Percentiles rank a stretch among this genome's conserved stretches.
phyloP scores from a whole-genome alignment of 2,888 invertebrate genomes.

The Parapristionchus giblindavisi region DNA sequence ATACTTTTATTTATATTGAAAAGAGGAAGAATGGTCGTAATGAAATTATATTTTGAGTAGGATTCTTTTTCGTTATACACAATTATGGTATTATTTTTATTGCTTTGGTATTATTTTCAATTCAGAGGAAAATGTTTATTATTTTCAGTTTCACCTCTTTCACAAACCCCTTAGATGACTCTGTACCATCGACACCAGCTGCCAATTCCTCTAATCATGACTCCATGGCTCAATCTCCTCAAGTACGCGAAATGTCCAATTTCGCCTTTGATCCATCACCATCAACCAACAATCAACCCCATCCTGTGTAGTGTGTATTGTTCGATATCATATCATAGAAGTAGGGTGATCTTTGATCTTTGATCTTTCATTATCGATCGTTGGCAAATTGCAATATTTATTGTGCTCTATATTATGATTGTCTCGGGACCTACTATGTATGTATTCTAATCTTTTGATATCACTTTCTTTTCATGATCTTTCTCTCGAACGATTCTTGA shows the following conservation, averaged over 20 bases:
- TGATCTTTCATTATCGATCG: too few species aligned
- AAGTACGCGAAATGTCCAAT: constrained; percentile 12
- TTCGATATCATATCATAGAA: too few species aligned
- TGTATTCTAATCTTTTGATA: background rate
- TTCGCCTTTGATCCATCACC: background rate
- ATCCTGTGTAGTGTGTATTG: background rate
- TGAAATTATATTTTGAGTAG: too few species aligned
- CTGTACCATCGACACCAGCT: background rate
- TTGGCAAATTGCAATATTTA: too few species aligned
- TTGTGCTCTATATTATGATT: too few species aligned
- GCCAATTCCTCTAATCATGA: background rate
- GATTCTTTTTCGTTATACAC: too few species aligned
- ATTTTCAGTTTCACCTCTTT: constrained; percentile 55
- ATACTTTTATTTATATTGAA: too few species aligned
- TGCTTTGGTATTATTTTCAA: too few species aligned
- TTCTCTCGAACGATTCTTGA: too few species aligned
- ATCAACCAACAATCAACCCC: background rate
- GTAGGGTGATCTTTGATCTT: background rate
- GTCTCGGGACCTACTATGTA: background rate
- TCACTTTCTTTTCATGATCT: constrained; percentile 2
- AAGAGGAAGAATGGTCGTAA: too few species aligned
- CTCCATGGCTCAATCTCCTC: background rate
- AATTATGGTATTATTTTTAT: too few species aligned
- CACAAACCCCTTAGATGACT: constrained; percentile 53
- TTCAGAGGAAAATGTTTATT: too few species aligned